Evolutionary conservation across 2,113 vertebrate species (phyloP), one percentile per base, ranked within the genome.

Genomic region (Notechis scutatus): DNA sequence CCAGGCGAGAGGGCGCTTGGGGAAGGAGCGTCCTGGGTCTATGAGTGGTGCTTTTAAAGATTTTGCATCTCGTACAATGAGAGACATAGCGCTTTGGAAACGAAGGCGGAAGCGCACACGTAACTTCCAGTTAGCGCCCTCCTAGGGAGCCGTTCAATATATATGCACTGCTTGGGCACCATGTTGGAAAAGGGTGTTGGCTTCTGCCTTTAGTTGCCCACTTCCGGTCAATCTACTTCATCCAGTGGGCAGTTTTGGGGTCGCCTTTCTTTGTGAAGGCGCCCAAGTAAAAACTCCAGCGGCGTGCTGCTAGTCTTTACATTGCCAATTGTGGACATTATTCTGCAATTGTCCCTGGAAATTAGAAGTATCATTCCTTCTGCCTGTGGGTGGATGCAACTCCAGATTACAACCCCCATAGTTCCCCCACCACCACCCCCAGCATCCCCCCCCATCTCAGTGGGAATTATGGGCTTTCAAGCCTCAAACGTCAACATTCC

Each of bases 161-260:
- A 42, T 9, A 42, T 1, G 34, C n/a, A 0, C 6, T 6, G 69
- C n/a, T 14, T 26, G n/a, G 69, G 93, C 91, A 26, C 85, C 90
- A 55, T 97, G 93, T 97, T 97, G 96, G 92, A 56, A 52, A 81
- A 93, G 94, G 94, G 87, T 93, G 29, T 10, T 3, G 3, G 0
- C 18, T 52, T 64, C 18, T 24, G 9, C 3, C 45, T 6, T 4
- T 55, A 55, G 20, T 86, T 11, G 55, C 8, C 45, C 1, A 45
- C 64, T n/a, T 86, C 89, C 59, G 88, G 59, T 87, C 18, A 29
- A 29, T 24, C 92, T 7, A 14, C 39, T 5, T 26, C n/a, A 11
- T 24, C 5, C 23, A 5, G 18, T 81, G 34, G 18, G 34, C 34
- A 81, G 18, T 42, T 42, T 81, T 9, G 74, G 42, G 42, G 18